These are phyloP conservation scores for Apodemia hepburni DNA, from an alignment of 2,888 invertebrate genomes.

Conservation along the genomic window DNA sequence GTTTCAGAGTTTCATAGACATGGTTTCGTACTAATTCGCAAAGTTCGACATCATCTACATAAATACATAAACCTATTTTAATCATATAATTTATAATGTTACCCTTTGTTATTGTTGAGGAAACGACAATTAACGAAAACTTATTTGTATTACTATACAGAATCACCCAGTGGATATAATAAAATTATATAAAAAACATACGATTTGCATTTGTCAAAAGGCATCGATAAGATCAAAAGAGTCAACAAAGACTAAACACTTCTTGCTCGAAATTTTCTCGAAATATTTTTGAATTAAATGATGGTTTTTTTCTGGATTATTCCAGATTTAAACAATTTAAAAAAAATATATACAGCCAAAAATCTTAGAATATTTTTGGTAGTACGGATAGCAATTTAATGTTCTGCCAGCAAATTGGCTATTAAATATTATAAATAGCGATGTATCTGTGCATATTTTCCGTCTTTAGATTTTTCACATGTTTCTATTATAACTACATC, in stretches of 20 bases:
- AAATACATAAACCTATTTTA: not conserved
- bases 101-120: not conserved
- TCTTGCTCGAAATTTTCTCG: too few relatives aligned
- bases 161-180: not conserved
- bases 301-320: too few relatives aligned
- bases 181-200: not conserved
- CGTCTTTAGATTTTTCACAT: not conserved
- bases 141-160: not conserved
- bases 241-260: too few relatives aligned
- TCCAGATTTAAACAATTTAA: too few relatives aligned
- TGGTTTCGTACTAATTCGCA: constrained; percentile 33
- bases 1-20: constrained; percentile 39
- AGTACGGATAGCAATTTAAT: too few relatives aligned
- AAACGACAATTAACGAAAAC: not conserved
- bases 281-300: too few relatives aligned
- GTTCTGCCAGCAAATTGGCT: too few relatives aligned
- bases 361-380: not conserved
- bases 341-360: not conserved
- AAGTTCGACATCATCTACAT: constrained; percentile 7
- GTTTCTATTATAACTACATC: not conserved
- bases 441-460: too few relatives aligned
- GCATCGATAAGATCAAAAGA: too few relatives aligned
- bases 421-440: too few relatives aligned
- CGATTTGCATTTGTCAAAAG: not conserved
- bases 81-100: not conserved